Percentiles rank a stretch among this genome's conserved stretches.
Evolutionary conservation across 2,113 vertebrate species (phyloP).

Genomic region (Python bivittatus): DNA sequence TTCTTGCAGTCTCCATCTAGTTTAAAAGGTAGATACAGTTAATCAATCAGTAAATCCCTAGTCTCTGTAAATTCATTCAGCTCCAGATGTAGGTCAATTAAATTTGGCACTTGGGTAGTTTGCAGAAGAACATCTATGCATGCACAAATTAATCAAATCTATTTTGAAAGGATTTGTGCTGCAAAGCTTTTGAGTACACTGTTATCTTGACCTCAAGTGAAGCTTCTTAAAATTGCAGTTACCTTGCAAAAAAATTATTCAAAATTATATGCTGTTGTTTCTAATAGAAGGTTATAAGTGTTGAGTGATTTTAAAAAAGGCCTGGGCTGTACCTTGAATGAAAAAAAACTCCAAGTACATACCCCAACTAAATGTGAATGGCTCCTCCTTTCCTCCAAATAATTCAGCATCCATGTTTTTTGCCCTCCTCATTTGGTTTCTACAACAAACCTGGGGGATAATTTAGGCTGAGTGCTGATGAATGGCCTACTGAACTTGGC

Average conservation of each 20-base stretch:
- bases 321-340: not conserved
- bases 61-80: slow-evolving; percentile 54
- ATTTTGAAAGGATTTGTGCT: slow-evolving; percentile 47
- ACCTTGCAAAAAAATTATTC: not conserved
- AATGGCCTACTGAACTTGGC: not conserved
- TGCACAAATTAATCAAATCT: slow-evolving; percentile 60
- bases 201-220: not conserved
- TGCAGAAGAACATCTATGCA: slow-evolving; percentile 59
- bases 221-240: not conserved
- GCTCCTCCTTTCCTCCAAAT: not conserved
- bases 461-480: not conserved
- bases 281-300: not conserved
- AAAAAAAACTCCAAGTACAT: not conserved
- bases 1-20: slow-evolving; percentile 44
- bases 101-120: slow-evolving; percentile 58
- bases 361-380: not conserved
- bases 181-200: not conserved
- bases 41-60: slow-evolving; percentile 67
- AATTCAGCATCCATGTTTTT: not conserved
- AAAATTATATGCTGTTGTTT: slow-evolving; percentile 5
- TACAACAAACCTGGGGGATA: not conserved
- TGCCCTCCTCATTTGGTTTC: not conserved
- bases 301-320: not conserved
- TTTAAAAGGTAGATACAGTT: slow-evolving; percentile 64
- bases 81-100: slow-evolving; percentile 69